Evolutionary conservation across 2,888 invertebrate species (phyloP).

Genomic region (Tiliacea aurago): DNA sequence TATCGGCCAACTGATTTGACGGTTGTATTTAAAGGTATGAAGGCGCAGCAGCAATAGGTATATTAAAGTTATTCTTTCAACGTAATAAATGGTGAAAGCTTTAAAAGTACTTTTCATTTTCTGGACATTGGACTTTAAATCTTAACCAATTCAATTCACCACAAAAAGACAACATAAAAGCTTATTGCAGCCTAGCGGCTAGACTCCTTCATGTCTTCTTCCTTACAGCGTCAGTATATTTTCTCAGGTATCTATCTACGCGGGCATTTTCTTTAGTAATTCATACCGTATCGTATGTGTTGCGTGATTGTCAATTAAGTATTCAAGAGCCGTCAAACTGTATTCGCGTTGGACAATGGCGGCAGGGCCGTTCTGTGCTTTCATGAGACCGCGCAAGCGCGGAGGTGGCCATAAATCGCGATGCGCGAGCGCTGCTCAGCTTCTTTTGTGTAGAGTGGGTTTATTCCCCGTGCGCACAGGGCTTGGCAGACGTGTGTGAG

Average conservation of each 20-base stretch:
- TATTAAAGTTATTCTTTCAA: not conserved
- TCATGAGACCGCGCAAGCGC: conserved; percentile 70
- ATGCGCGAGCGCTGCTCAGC: conserved; percentile 64
- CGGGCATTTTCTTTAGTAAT: conserved; percentile 33
- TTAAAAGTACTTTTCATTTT: not conserved
- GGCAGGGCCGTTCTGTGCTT: conserved; percentile 61
- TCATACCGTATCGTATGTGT: conserved; percentile 28
- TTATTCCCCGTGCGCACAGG: conserved; percentile 53
- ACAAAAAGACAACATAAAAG: not conserved
- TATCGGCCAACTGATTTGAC: not conserved
- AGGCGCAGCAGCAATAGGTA: not conserved
- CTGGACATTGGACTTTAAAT: not conserved
- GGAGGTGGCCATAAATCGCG: conserved; percentile 74
- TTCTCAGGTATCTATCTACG: conserved; percentile 1
- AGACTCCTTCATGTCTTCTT: not conserved
- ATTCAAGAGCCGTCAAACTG: conserved; percentile 68
- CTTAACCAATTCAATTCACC: not conserved
- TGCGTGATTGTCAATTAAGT: conserved; percentile 66
- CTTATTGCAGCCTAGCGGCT: not conserved
- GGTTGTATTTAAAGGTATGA: not conserved
- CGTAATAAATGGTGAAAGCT: not conserved
- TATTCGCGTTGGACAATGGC: conserved; percentile 65
- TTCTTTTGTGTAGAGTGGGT: conserved; percentile 65
- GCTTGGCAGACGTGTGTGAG: conserved; percentile 65
- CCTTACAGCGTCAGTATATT: conserved; percentile 11